phyloP scores from a whole-genome alignment of 1,140 invertebrate species.

The Rhizoglyphus robini region DNA sequence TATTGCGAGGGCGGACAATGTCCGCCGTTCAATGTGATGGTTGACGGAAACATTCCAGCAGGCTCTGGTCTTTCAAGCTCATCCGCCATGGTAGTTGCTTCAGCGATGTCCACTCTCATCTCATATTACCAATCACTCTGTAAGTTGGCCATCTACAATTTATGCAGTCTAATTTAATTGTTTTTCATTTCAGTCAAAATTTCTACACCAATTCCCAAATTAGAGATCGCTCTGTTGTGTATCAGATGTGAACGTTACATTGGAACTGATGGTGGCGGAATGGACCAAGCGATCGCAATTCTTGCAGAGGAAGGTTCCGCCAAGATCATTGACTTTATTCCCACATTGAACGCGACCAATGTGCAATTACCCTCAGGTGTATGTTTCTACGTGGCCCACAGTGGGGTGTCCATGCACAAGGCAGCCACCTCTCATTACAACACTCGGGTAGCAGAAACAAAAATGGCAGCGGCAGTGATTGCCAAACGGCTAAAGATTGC shows the following conservation, averaged over 20 bases:
- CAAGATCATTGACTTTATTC: constrained; percentile 86
- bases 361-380: constrained; percentile 62
- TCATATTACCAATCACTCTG: not conserved
- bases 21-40: constrained; percentile 52
- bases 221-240: constrained; percentile 67
- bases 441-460: constrained; percentile 77
- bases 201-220: constrained; percentile 43
- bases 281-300: constrained; percentile 98
- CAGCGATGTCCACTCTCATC: constrained; percentile 44
- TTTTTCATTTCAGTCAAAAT: not conserved
- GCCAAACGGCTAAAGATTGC: constrained; percentile 23
- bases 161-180: not conserved
- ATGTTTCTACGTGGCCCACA: constrained; percentile 85
- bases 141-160: not conserved
- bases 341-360: constrained; percentile 53
- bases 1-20: constrained; percentile 19
- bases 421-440: constrained; percentile 84
- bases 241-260: constrained; percentile 79
- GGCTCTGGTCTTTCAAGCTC: constrained; percentile 91
- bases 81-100: constrained; percentile 86
- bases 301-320: constrained; percentile 67
- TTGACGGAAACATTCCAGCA: constrained; percentile 73
- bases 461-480: constrained; percentile 51
- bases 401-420: constrained; percentile 79
- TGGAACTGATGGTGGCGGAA: constrained; percentile 87